Percentiles rank a stretch among this genome's conserved stretches.
These are phyloP conservation scores for Dipus sagitta DNA, from an alignment of 2,797 vertebrate species.

Conservation along the genomic window DNA sequence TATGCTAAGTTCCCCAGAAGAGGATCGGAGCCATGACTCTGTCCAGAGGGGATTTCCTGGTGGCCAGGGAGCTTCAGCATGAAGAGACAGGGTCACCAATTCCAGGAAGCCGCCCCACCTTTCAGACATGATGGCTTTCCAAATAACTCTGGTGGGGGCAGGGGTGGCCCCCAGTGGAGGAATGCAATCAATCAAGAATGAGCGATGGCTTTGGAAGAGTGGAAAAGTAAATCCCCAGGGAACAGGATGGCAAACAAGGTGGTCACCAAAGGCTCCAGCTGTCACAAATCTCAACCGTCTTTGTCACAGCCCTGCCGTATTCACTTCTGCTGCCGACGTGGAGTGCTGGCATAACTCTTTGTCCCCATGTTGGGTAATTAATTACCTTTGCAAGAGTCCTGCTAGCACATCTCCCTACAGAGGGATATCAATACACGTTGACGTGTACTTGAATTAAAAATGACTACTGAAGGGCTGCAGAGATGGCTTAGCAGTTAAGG, in stretches of 20 bases:
- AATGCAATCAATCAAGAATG: neutral
- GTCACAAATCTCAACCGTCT: neutral
- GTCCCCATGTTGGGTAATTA: neutral
- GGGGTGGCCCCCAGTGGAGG: neutral
- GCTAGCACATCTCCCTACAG: neutral
- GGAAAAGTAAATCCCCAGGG: neutral
- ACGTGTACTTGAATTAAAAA: neutral
- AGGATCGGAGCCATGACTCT: neutral
- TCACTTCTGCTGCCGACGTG: neutral
- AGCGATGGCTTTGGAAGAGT: neutral
- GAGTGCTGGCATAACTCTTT: neutral
- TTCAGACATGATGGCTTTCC: slow-evolving; percentile 43
- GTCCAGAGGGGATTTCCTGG: slow-evolving; percentile 73
- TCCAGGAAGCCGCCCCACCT: slow-evolving; percentile 68
- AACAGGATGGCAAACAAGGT: neutral
- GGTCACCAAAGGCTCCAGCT: neutral
- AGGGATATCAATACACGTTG: neutral
- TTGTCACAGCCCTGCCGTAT: neutral
- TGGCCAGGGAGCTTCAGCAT: neutral
- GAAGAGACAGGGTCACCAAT: slow-evolving; percentile 64
- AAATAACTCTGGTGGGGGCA: neutral
- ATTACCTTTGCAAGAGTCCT: neutral
- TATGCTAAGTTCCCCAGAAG: neutral
- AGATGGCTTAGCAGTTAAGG: too few species aligned
- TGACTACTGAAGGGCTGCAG: neutral